Evolutionary conservation across 2,797 vertebrate genomes (phyloP).

Genomic region (Tenualosa ilisha): DNA sequence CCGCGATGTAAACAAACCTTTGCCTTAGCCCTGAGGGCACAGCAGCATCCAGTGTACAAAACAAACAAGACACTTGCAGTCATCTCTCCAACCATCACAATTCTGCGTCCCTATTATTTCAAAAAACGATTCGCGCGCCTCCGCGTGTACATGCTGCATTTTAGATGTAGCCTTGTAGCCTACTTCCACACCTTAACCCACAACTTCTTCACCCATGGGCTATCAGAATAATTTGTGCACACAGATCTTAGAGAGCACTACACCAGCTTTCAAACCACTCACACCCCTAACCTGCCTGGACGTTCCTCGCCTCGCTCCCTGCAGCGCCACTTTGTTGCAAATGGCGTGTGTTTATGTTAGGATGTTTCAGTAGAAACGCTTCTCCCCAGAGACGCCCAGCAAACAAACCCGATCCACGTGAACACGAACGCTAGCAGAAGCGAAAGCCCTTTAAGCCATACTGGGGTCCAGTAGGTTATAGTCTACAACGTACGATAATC

Average conservation of each 20-base stretch:
- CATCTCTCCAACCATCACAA: background rate
- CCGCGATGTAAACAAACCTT: conserved; percentile 16
- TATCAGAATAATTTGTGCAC: background rate
- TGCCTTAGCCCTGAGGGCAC: background rate
- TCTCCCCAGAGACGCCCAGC: background rate
- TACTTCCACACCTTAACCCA: background rate
- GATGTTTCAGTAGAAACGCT: background rate
- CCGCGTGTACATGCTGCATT: background rate
- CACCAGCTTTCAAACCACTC: background rate
- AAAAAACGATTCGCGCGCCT: background rate
- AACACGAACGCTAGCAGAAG: background rate
- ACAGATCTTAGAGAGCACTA: background rate
- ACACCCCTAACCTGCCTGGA: background rate
- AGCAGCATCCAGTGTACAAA: conserved; percentile 6
- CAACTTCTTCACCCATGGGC: no score
- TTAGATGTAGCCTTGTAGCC: background rate
- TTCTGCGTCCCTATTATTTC: background rate
- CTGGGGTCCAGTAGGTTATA: background rate
- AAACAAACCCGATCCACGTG: conserved; percentile 7
- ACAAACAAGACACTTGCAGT: background rate
- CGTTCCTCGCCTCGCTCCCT: background rate
- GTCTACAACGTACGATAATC: background rate
- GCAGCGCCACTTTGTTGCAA: background rate
- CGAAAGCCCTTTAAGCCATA: background rate
- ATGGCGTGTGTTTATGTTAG: conserved; percentile 8